Conservation (phyloP, 2,888 invertebrate genomes). For the Dyspetes luteomarginatus region DNA sequence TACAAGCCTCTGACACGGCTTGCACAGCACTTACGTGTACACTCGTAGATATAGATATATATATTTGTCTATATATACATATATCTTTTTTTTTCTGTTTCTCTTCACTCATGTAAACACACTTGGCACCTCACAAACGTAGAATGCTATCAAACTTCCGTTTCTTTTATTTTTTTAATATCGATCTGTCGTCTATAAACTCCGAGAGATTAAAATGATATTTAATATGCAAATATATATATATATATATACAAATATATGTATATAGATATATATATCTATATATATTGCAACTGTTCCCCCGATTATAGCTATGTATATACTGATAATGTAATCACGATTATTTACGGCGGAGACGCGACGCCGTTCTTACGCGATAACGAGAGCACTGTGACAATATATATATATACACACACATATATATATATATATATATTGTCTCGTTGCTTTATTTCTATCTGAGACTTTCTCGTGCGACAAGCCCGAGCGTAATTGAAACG, state of each 20-base stretch:
- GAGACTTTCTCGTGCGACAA: background rate
- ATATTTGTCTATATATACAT: slow-evolving; percentile 56
- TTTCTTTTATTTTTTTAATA: slow-evolving; percentile 16
- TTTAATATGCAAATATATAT: slow-evolving; percentile 1
- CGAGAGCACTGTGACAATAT: slow-evolving; percentile 14
- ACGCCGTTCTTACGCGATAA: slow-evolving; percentile 47
- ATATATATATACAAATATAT: background rate
- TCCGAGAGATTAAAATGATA: background rate
- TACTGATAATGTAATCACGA: slow-evolving; percentile 40
- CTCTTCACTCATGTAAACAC: slow-evolving; percentile 77
- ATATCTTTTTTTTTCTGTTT: slow-evolving; percentile 42
- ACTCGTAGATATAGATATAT: slow-evolving; percentile 76
- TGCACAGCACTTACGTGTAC: slow-evolving; percentile 81
- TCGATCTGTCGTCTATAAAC: slow-evolving; percentile 31
- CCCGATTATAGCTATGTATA: slow-evolving; percentile 11
- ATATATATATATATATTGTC: slow-evolving; percentile 11
- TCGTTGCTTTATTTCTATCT: slow-evolving; percentile 1
- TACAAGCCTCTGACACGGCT: slow-evolving; percentile 74
- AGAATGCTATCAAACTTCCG: slow-evolving; percentile 64
- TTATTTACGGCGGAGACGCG: slow-evolving; percentile 53
- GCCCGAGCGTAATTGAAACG: background rate
- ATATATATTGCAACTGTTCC: slow-evolving; percentile 37
- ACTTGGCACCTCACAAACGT: slow-evolving; percentile 77
- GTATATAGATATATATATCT: background rate
- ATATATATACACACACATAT: background rate